Conservation (phyloP, 2,797 vertebrate genomes). For the Numenius phaeopus region DNA sequence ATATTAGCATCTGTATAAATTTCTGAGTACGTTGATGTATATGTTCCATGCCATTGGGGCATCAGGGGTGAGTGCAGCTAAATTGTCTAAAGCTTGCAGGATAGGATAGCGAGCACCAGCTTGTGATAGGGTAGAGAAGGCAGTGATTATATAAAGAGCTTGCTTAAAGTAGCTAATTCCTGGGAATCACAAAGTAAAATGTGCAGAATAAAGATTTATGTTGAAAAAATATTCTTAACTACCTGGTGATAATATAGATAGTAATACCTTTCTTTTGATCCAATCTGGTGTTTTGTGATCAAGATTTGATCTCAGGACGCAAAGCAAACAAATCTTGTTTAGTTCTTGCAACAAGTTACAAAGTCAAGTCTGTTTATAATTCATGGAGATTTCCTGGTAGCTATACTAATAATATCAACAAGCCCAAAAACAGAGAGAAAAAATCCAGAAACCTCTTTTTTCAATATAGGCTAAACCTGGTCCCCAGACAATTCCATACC, state of each 20-base stretch:
- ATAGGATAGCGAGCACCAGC: neutral
- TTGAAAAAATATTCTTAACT: neutral
- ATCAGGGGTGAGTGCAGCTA: neutral
- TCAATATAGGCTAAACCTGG: neutral
- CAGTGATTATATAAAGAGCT: neutral
- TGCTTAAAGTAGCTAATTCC: neutral
- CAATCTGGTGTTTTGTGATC: neutral
- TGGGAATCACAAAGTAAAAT: neutral
- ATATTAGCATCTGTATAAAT: neutral
- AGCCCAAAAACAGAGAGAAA: neutral
- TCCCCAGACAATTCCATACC: neutral
- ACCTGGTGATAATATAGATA: neutral
- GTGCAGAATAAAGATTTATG: neutral
- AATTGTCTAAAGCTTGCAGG: neutral
- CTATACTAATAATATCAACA: neutral
- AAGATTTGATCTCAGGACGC: neutral
- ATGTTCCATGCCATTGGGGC: neutral
- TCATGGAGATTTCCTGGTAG: neutral
- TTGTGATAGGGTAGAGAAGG: neutral
- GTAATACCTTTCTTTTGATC: neutral
- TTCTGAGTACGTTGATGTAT: neutral
- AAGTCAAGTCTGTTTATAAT: neutral
- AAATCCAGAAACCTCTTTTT: neutral
- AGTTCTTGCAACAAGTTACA: slow-evolving; percentile 9
- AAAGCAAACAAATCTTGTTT: slow-evolving; percentile 9